Percentiles rank a stretch among this genome's conserved stretches.
These are phyloP conservation scores for Cyclophora punctaria DNA, from an alignment of 2,888 invertebrate genomes.

Conservation along the genomic window DNA sequence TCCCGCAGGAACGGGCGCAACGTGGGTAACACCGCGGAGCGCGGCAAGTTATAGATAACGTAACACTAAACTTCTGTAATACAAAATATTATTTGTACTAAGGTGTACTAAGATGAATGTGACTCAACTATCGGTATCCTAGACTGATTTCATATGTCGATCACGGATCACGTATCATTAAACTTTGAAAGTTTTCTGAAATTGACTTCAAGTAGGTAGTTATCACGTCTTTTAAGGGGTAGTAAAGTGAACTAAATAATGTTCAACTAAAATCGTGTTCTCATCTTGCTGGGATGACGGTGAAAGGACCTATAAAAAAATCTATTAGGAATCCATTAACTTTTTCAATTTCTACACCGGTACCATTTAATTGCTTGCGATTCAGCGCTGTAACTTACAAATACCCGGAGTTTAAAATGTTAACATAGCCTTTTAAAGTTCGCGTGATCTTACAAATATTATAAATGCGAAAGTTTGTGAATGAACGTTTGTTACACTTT, in stretches of 20 bases:
- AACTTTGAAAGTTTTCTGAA: no score
- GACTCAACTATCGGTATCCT: no score
- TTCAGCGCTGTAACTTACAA: constrained; percentile 35
- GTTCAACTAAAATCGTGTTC: constrained; percentile 2
- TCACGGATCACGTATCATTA: constrained; percentile 1
- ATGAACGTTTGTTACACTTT: no score
- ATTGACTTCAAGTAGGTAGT: no score
- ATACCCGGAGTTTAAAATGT: constrained; percentile 2
- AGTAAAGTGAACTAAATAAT: no score
- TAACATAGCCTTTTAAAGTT: constrained; percentile 1
- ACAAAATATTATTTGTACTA: no score
- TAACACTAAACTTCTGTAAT: no score
- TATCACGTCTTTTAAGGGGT: background rate
- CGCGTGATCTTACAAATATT: background rate
- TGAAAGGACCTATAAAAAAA: constrained; percentile 12
- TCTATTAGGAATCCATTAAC: constrained; percentile 41
- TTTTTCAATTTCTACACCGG: constrained; percentile 37
- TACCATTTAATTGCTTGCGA: constrained; percentile 33
- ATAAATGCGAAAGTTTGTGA: no score
- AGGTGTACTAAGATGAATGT: no score
- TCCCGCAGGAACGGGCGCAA: no score
- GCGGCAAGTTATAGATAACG: no score
- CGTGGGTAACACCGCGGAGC: no score
- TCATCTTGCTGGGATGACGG: constrained; percentile 2
- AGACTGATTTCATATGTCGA: background rate